These are phyloP conservation scores for Tragelaphus buxtoni DNA, from an alignment of 2,113 vertebrate species.

Conservation along the genomic window DNA sequence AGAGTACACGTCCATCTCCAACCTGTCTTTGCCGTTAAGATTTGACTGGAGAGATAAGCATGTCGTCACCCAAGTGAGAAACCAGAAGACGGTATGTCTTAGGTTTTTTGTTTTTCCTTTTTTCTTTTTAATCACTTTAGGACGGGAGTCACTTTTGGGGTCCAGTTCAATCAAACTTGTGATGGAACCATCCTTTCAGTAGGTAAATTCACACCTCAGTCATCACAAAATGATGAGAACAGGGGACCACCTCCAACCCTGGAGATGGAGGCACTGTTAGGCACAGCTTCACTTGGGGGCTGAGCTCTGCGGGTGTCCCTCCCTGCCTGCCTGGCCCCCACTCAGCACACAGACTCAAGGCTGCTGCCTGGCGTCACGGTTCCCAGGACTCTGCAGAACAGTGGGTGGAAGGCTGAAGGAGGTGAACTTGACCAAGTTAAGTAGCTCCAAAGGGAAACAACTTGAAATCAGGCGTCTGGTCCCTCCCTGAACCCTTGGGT, in stretches of 20 bases:
- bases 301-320: not conserved
- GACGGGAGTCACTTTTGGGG: not conserved
- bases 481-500: not conserved
- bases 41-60: constrained; percentile 94
- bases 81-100: constrained; percentile 87
- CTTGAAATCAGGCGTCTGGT: not conserved
- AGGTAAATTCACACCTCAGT: not conserved
- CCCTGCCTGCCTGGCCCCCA: not conserved
- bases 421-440: not conserved
- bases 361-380: accelerated
- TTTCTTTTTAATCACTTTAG: not conserved
- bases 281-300: not conserved
- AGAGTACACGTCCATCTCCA: not conserved
- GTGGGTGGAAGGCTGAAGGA: not conserved
- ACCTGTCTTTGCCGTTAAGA: constrained; percentile 79
- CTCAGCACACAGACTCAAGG: too few species aligned
- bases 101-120: not conserved
- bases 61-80: constrained; percentile 87
- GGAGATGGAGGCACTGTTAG: not conserved
- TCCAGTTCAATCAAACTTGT: not conserved
- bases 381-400: not conserved
- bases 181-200: not conserved
- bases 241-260: not conserved
- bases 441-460: not conserved
- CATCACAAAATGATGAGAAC: not conserved